These are phyloP conservation scores for Macaria liturata DNA, from an alignment of 2,888 invertebrate genomes.

Conservation along the genomic window DNA sequence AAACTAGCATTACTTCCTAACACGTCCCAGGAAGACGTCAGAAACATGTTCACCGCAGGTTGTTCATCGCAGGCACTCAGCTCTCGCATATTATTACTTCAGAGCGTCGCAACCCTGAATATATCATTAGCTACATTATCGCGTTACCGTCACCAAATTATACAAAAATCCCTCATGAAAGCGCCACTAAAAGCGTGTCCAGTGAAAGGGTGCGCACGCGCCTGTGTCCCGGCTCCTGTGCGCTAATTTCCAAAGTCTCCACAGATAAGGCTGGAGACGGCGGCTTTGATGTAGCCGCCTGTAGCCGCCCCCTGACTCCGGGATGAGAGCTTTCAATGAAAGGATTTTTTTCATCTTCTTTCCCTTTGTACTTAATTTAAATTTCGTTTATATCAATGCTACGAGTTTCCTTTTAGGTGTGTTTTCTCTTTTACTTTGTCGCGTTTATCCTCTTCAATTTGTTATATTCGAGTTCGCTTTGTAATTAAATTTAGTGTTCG, in stretches of 20 bases:
- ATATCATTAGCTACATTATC: constrained; percentile 73
- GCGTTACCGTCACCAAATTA: constrained; percentile 59
- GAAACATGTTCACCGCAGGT: too few relatives aligned
- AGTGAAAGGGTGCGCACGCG: constrained; percentile 75
- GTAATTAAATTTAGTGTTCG: constrained; percentile 82
- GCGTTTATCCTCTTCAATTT: constrained; percentile 82
- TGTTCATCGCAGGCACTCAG: constrained; percentile 35
- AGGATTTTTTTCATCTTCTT: constrained; percentile 83
- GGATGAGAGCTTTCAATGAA: constrained; percentile 82
- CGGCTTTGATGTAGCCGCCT: constrained; percentile 82
- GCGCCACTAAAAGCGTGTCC: constrained; percentile 60
- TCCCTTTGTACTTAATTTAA: constrained; percentile 84
- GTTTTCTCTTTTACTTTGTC: constrained; percentile 83
- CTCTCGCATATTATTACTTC: constrained; percentile 43
- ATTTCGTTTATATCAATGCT: constrained; percentile 84
- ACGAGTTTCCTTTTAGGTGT: constrained; percentile 80
- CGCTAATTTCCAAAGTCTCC: constrained; percentile 81
- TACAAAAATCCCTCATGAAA: constrained; percentile 69
- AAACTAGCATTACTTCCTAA: too few relatives aligned
- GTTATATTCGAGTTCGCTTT: constrained; percentile 80
- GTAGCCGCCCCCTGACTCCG: constrained; percentile 79
- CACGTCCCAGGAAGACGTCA: too few relatives aligned
- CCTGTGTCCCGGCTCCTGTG: constrained; percentile 51
- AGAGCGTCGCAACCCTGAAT: constrained; percentile 56
- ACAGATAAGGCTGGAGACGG: constrained; percentile 77